phyloP scores from a whole-genome alignment of 2,113 vertebrate genomes.

The Bubalus kerabau region DNA sequence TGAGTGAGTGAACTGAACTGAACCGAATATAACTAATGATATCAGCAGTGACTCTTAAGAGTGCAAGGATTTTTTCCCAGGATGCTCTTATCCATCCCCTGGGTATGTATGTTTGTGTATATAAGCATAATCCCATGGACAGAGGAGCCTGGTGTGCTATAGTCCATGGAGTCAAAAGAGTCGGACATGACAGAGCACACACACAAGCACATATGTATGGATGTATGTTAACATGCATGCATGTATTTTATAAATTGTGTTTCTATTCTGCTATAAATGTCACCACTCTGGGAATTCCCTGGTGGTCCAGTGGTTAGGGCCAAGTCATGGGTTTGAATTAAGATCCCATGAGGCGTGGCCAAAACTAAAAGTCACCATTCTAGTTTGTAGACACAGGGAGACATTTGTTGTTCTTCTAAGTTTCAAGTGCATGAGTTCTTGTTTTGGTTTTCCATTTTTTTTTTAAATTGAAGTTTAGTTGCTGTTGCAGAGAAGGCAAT shows the following conservation, averaged over 20 bases:
- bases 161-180: not conserved
- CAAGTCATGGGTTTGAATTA: not conserved
- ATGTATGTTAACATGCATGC: too few relatives aligned
- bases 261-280: not conserved
- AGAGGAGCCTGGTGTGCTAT: not conserved
- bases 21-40: not conserved
- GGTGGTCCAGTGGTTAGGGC: not conserved
- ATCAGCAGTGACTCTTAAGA: not conserved
- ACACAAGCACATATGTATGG: rapidly evolving
- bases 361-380: not conserved
- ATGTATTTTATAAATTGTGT: not conserved
- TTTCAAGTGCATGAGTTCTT: not conserved
- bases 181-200: not conserved
- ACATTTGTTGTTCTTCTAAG: not conserved
- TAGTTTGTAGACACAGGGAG: not conserved
- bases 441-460: not conserved
- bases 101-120: not conserved
- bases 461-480: not conserved
- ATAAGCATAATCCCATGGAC: not conserved
- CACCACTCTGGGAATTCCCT: not conserved
- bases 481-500: not conserved
- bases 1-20: not conserved
- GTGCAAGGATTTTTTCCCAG: not conserved
- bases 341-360: not conserved
- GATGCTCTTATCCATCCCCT: not conserved